These are phyloP conservation scores for Geophilus truncorum DNA, from an alignment of 2,888 invertebrate genomes.

Conservation along the genomic window DNA sequence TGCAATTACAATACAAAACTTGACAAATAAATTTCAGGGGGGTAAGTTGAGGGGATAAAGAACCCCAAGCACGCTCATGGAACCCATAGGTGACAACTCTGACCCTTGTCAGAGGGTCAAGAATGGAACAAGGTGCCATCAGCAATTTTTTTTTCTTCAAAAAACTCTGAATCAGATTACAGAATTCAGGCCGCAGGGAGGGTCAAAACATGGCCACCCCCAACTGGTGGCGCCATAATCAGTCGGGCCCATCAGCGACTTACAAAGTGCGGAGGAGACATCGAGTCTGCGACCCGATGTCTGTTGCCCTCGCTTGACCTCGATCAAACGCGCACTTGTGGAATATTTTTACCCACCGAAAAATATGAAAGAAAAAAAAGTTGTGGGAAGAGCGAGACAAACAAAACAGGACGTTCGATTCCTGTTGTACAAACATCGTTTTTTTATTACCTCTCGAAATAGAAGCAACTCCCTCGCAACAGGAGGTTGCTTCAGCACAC, in stretches of 20 bases:
- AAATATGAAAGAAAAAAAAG: not conserved
- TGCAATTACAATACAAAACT: no score
- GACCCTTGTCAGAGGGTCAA: not conserved
- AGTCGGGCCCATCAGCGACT: not conserved
- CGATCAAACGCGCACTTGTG: not conserved
- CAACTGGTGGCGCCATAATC: conserved; percentile 18
- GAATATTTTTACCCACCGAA: not conserved
- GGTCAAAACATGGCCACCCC: not conserved
- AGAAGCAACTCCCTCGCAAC: conserved; percentile 8
- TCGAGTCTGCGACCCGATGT: conserved; percentile 11
- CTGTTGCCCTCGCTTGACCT: not conserved
- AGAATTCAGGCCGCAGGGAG: not conserved
- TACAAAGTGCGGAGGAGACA: not conserved
- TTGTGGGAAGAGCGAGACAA: not conserved
- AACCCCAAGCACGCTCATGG: not conserved
- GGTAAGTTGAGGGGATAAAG: no score
- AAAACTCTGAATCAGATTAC: not conserved
- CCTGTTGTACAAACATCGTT: not conserved
- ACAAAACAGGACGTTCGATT: not conserved
- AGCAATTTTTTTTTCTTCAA: not conserved
- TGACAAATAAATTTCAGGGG: no score
- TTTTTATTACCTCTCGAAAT: not conserved
- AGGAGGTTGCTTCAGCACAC: conserved; percentile 7
- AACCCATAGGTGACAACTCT: not conserved
- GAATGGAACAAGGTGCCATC: not conserved